Base-by-base conservation (phyloP, 2,113 vertebrate species). In the Ammodytes marinus region DNA sequence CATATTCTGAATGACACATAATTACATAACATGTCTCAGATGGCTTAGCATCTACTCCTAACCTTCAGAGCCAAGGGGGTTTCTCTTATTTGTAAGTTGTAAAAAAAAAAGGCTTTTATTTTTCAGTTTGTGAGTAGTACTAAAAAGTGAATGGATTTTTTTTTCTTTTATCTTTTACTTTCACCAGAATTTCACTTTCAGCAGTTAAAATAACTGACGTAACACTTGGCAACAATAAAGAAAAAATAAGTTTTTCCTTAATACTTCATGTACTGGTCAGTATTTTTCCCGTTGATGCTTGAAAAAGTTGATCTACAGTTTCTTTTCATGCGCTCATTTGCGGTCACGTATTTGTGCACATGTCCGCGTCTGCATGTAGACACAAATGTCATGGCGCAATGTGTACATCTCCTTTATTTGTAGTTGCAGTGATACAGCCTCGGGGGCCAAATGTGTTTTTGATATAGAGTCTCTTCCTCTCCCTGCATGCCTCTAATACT, bases 391-490 rank as follows among this genome's bases (percentile, higher is more conserved):
- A 6, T 14, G 61, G 55, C 19, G 4, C 49, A 35, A n/a, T 11
- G 72, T 40, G 73, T 64, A 69, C 74, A 40, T 69, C 68, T 67
- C 65, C 66, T 72, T 74, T 67, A 80, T 69, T 72, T 82, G 47
- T 74, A 19, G 74, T 79, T 79, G 88, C 82, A 86, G 68, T 92
- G 93, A 93, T 83, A 94, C 79, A 68, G 84, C 93, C 91, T 90
- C 45, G 0, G 91, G 27, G 90, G 68, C 67, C 10, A 90, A 93
- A 94, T 94, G 91, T 94, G 93, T 92, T 94, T 94, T 93, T 92
- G 89, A 94, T 94, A 85, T 73, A 82, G 82, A 78, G 90, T 89
- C 91, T 93, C 92, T 94, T 94, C 93, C 93, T 93, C 90, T 92
- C 88, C 64, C 90, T 70, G 91, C 93, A 89, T 91, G 91, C 79